Conservation (phyloP, 1,140 invertebrate species). For the Sycophila sp. region DNA sequence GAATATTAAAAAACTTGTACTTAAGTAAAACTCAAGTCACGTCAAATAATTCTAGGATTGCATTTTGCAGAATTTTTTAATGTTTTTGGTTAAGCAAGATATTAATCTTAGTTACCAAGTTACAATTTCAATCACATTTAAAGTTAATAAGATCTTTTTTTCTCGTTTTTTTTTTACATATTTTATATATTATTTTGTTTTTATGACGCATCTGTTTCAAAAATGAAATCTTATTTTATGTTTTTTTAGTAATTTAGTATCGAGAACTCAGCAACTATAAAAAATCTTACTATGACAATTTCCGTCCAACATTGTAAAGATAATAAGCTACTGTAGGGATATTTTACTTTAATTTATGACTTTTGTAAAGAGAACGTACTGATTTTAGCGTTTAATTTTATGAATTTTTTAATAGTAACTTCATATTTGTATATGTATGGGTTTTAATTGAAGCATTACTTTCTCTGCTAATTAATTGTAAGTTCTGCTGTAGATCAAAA, state of each 20-base stretch:
- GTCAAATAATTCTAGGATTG: constrained; percentile 18
- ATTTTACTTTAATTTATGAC: too few species aligned
- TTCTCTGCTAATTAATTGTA: neutral
- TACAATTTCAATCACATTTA: neutral
- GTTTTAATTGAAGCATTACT: too few species aligned
- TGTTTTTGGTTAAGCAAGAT: constrained; percentile 7
- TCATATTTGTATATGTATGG: neutral
- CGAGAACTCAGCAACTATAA: neutral
- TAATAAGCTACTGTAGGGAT: constrained; percentile 7
- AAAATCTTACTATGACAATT: constrained; percentile 16
- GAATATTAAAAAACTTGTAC: too few species aligned
- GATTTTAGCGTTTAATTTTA: too few species aligned
- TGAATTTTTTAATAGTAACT: neutral
- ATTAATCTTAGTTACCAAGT: constrained; percentile 20
- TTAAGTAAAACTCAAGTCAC: constrained; percentile 29
- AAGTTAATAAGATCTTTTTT: constrained; percentile 10
- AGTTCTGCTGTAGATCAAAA: constrained; percentile 12
- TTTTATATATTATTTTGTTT: constrained; percentile 12
- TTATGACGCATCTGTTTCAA: neutral
- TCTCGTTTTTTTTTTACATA: neutral
- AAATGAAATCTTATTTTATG: neutral
- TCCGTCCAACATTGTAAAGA: constrained; percentile 32
- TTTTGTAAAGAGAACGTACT: too few species aligned
- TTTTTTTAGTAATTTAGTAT: neutral
- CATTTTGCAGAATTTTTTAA: neutral